Evolutionary conservation across 1,140 invertebrate species (phyloP).

Genomic region (Zaprionus kolodkinae): DNA sequence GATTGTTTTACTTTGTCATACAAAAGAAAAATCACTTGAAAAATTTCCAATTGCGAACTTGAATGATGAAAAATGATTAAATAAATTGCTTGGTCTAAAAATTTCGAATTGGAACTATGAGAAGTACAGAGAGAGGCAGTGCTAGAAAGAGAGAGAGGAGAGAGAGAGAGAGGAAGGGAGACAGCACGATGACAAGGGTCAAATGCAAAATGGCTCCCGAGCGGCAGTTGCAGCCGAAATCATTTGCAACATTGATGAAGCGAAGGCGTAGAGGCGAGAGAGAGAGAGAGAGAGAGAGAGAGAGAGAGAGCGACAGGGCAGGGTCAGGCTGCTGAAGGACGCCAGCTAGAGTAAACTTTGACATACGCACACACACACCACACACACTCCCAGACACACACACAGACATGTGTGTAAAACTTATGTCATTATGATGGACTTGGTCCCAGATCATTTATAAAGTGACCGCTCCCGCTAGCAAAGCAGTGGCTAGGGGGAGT

Average conservation of each 20-base stretch:
- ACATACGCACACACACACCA: too few species aligned
- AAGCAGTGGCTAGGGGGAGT: neutral
- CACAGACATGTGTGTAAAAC: constrained; percentile 39
- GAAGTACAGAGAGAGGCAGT: neutral
- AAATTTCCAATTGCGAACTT: neutral
- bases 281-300: neutral
- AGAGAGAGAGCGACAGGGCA: neutral
- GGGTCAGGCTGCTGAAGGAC: neutral
- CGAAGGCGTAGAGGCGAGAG: neutral
- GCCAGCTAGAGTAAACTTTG: too few species aligned
- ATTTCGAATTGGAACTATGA: neutral
- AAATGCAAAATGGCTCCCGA: constrained; percentile 63
- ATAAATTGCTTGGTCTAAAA: constrained; percentile 4
- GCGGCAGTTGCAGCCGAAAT: constrained; percentile 53
- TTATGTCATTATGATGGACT: constrained; percentile 75
- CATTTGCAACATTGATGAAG: constrained; percentile 74
- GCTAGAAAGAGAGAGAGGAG: neutral
- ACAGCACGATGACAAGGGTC: constrained; percentile 48
- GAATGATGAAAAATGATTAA: constrained; percentile 11
- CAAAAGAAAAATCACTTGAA: neutral
- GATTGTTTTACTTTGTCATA: too few species aligned
- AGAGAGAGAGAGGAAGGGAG: neutral
- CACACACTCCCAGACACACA: too few species aligned
- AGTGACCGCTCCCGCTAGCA: constrained; percentile 37
- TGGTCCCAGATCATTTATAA: constrained; percentile 60